Evolutionary conservation across 2,797 vertebrate species (phyloP).

Genomic region (Falco naumanni): DNA sequence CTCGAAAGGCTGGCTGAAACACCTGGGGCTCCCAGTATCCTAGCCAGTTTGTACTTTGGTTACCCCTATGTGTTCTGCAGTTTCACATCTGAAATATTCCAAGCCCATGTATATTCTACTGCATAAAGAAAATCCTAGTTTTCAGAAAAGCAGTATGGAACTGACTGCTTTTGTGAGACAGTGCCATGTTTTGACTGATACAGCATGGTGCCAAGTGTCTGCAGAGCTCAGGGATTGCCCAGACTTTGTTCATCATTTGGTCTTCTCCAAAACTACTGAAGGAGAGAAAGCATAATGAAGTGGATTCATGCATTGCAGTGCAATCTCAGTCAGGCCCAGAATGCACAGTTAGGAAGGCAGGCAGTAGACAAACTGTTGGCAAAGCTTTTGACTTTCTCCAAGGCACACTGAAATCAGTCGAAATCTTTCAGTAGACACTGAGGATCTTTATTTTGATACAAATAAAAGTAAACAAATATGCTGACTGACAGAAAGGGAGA

Average conservation of each 20-base stretch:
- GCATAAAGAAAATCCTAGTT: conserved; percentile 40
- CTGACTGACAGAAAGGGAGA: not conserved
- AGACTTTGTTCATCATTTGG: not conserved
- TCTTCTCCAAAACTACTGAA: not conserved
- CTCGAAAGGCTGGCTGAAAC: not conserved
- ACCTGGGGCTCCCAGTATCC: not conserved
- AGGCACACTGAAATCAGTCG: not conserved
- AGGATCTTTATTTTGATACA: not conserved
- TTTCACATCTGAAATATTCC: not conserved
- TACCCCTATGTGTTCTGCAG: not conserved
- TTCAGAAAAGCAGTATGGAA: conserved; percentile 8
- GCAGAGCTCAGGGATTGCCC: not conserved
- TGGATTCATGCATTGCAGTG: not conserved
- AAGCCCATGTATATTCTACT: not conserved
- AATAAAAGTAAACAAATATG: conserved; percentile 3
- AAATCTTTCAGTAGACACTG: not conserved
- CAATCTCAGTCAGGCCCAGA: not conserved
- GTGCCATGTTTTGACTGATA: not conserved
- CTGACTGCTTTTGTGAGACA: not conserved
- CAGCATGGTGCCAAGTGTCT: not conserved
- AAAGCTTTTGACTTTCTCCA: not conserved
- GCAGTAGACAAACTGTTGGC: not conserved
- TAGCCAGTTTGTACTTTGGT: not conserved
- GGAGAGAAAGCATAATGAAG: not conserved
- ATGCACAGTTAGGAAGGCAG: not conserved